These are phyloP conservation scores for Neoarius graeffei DNA, from an alignment of 2,113 vertebrate genomes.

Conservation along the genomic window DNA sequence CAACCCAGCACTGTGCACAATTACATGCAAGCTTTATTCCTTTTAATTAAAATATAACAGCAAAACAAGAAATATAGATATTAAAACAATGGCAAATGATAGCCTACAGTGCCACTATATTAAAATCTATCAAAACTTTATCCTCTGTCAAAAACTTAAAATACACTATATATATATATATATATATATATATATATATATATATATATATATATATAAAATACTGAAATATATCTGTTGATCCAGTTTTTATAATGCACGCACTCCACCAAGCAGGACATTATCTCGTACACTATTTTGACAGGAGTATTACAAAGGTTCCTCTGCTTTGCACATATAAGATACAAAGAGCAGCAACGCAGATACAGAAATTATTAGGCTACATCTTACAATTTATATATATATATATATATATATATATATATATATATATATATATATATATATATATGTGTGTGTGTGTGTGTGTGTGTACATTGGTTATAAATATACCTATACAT, in stretches of 20 bases:
- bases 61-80: neutral
- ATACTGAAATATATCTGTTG: neutral
- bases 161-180: neutral
- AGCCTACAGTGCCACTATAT: neutral
- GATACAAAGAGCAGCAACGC: neutral
- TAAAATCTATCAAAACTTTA: neutral
- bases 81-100: neutral
- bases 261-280: neutral
- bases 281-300: neutral
- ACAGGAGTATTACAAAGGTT: neutral
- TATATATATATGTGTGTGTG: no score
- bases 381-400: neutral
- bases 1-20: neutral
- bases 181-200: no score
- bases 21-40: conserved; percentile 17
- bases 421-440: no score
- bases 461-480: neutral
- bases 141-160: neutral
- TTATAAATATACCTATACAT: neutral
- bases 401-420: no score
- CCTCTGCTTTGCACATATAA: neutral
- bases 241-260: neutral
- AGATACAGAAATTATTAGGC: neutral
- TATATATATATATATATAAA: no score
- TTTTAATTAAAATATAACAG: neutral